Percentiles rank a stretch among this genome's conserved stretches.
Conservation (phyloP, 1,140 invertebrate genomes). For the Macrostomum lignano region DNA sequence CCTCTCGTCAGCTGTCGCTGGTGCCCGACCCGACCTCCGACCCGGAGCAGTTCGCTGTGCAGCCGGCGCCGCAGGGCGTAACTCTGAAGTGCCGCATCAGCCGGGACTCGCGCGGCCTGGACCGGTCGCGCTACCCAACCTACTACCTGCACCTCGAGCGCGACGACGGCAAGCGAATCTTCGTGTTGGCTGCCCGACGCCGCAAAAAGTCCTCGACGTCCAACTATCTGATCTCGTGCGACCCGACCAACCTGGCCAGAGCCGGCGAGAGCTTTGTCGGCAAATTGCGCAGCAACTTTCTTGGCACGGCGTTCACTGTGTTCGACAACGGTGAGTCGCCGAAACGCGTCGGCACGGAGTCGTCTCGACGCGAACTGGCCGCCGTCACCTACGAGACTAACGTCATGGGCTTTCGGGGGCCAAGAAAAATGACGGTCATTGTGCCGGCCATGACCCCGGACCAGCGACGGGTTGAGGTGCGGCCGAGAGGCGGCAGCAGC, state of each 20-base stretch:
- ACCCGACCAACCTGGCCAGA: conserved; percentile 78
- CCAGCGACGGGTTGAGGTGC: conserved; percentile 29
- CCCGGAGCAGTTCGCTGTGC: too few relatives aligned
- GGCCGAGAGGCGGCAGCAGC: too few relatives aligned
- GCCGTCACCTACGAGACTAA: conserved; percentile 97
- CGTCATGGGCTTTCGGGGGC: conserved; percentile 87
- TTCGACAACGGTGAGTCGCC: conserved; percentile 69
- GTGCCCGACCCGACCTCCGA: too few relatives aligned
- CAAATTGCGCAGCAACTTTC: conserved; percentile 68
- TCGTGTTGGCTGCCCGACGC: conserved; percentile 74
- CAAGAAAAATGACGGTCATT: conserved; percentile 83
- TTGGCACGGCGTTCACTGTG: conserved; percentile 84
- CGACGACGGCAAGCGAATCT: conserved; percentile 79
- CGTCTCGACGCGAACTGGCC: conserved; percentile 60
- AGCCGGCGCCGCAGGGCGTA: too few relatives aligned
- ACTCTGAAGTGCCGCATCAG: conserved; percentile 77
- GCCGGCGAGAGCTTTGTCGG: conserved; percentile 66
- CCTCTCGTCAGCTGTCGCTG: too few relatives aligned
- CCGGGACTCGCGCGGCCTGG: conserved; percentile 81
- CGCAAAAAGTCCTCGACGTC: conserved; percentile 88
- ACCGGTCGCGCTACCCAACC: conserved; percentile 77
- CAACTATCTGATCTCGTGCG: conserved; percentile 88
- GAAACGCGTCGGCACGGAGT: conserved; percentile 30
- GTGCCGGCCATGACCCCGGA: conserved; percentile 44
- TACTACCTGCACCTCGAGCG: conserved; percentile 87